phyloP scores from a whole-genome alignment of 2,797 vertebrate species.

The Sciurus carolinensis region DNA sequence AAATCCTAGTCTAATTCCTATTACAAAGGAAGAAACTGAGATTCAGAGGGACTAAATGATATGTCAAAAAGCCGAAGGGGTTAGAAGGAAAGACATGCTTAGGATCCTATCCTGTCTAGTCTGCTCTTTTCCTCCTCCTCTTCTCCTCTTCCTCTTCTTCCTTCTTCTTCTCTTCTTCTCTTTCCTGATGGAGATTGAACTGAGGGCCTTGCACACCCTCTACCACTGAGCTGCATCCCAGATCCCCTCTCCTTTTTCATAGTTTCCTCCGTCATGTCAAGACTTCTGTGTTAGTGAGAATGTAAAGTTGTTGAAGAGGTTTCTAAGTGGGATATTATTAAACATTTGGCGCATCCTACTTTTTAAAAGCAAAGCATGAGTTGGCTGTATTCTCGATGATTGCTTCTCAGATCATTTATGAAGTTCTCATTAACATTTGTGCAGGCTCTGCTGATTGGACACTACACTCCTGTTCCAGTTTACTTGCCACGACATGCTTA shows the following conservation, averaged over 20 bases:
- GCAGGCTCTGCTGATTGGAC: background rate
- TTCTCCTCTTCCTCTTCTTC: too few species aligned
- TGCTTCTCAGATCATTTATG: background rate
- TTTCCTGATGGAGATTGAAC: background rate
- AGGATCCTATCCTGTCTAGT: background rate
- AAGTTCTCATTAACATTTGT: slow-evolving; percentile 18
- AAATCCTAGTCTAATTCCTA: background rate
- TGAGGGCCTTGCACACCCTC: background rate
- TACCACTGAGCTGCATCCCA: background rate
- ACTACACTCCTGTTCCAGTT: background rate
- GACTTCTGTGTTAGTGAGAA: background rate
- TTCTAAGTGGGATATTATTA: background rate
- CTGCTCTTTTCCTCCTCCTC: too few species aligned
- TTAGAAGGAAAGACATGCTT: background rate
- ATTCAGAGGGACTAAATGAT: background rate
- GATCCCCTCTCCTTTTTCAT: background rate
- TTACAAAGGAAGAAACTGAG: background rate
- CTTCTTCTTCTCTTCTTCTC: background rate
- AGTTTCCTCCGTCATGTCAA: background rate
- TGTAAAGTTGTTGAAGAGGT: background rate
- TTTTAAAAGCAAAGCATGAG: slow-evolving; percentile 12
- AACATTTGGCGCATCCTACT: background rate
- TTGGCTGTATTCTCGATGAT: background rate
- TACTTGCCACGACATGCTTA: background rate
- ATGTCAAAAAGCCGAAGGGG: background rate